Evolutionary conservation across 2,888 invertebrate genomes (phyloP), one percentile per base, ranked within the genome.

Genomic region (Platycheirus albimanus): DNA sequence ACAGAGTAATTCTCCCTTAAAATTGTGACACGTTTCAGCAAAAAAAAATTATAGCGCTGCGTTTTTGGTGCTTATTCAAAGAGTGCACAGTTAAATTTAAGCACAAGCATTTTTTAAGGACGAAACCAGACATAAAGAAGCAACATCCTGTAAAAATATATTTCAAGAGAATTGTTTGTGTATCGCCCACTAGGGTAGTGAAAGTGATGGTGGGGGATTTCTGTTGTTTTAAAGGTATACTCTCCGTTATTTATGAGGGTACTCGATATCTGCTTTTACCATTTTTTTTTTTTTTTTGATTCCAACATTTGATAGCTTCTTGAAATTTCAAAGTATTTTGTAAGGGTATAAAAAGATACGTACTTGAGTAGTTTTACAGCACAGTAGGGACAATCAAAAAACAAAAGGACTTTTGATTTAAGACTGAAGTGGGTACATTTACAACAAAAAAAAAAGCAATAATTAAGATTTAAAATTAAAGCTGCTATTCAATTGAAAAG

Each of bases 311-410:
- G 19, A 36, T 1, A 19, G 52, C 33, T 36, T 54, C 33, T 10
- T 36, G 33, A 54, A 52, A 36, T 33, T 36, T 54, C n/a, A 33
- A 54, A 54, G 30, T 17, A 52, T 52, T 52, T 38, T 8, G 43
- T 33, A 33, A 19, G 4, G 45, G 10, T 45, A 19, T 36, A 36
- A 38, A 30, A 33, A n/a, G n/a, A n/a, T n/a, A n/a, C n/a, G n/a
- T 47, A 30, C 33, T 52, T 56, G 54, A 20, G 54, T 36, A 13
- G 54, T 36, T 36, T 56, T 13, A 13, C 3, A 56, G 15, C 49
- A 4, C 36, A 3, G 20, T 38, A 56, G 54, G 54, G 38, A 36
- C 19, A 11, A 36, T 38, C 36, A 19, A 20, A 20, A 56, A 56
- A 19, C 15, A 13, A 56, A 20, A 7, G 30, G 30, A 36, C 1